phyloP scores from a whole-genome alignment of 2,113 vertebrate genomes.

The Saccopteryx leptura region DNA sequence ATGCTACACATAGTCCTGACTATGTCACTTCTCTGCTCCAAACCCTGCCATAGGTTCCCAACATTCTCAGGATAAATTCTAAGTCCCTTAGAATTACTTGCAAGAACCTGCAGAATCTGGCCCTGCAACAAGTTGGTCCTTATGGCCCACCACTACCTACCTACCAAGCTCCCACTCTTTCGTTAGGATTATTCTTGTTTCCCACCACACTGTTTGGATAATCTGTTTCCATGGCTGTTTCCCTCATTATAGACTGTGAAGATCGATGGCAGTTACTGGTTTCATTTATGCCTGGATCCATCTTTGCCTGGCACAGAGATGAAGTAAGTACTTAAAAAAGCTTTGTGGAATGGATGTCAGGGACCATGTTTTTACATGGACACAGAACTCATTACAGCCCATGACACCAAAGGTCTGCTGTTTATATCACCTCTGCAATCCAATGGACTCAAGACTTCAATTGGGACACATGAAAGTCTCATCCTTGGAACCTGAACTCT shows the following conservation, averaged over 20 bases:
- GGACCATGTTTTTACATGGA: neutral
- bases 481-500: neutral
- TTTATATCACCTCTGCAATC: neutral
- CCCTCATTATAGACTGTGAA: neutral
- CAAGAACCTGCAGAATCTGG: neutral
- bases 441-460: neutral
- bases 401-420: neutral
- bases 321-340: neutral
- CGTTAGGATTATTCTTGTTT: constrained; percentile 30
- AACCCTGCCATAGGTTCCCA: neutral
- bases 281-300: neutral
- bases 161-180: neutral
- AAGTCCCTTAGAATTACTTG: neutral
- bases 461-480: neutral
- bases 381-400: neutral
- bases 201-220: neutral
- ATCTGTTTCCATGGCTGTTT: neutral
- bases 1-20: neutral
- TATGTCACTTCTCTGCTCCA: neutral
- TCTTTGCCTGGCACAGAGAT: neutral
- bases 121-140: neutral
- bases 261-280: neutral
- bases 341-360: neutral
- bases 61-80: neutral
- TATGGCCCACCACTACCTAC: neutral